phyloP scores from a whole-genome alignment of 2,888 invertebrate genomes.

The Rhodophaea formosa region DNA sequence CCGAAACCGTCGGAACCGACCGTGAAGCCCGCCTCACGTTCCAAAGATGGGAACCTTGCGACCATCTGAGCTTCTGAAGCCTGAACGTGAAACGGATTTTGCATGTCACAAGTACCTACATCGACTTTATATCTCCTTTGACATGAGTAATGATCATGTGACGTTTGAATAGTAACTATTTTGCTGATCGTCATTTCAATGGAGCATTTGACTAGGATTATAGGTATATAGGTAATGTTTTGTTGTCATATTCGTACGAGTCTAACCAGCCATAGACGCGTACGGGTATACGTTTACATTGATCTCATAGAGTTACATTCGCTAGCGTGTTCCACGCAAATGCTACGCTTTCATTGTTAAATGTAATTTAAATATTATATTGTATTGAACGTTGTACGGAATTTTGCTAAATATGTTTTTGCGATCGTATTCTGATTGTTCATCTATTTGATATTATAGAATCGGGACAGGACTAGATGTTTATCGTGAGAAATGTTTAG shows the following conservation, averaged over 20 bases:
- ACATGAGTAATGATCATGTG: conserved; percentile 15
- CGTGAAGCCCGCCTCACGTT: conserved; percentile 22
- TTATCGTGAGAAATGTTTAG: conserved; percentile 48
- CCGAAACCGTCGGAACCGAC: conserved; percentile 14
- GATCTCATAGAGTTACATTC: conserved; percentile 45
- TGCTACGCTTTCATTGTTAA: conserved; percentile 73
- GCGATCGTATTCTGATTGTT: conserved; percentile 52
- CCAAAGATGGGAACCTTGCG: conserved; percentile 6
- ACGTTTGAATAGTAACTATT: conserved; percentile 33
- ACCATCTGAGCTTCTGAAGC: conserved; percentile 14
- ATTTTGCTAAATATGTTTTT: conserved; percentile 63
- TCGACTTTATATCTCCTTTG: conserved; percentile 5
- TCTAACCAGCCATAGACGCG: conserved; percentile 77
- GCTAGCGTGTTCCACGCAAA: conserved; percentile 50
- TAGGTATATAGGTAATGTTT: conserved; percentile 25
- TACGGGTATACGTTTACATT: conserved; percentile 49
- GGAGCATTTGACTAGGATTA: conserved; percentile 24
- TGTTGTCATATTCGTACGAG: conserved; percentile 58
- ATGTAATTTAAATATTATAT: conserved; percentile 65
- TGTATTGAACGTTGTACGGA: conserved; percentile 59
- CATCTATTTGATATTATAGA: conserved; percentile 40
- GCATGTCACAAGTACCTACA: conserved; percentile 1
- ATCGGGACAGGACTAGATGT: conserved; percentile 52
- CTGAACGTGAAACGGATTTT: conserved; percentile 22
- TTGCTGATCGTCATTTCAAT: conserved; percentile 38